Base-by-base conservation (phyloP, 2,113 vertebrate species). In the Diadophis punctatus region DNA sequence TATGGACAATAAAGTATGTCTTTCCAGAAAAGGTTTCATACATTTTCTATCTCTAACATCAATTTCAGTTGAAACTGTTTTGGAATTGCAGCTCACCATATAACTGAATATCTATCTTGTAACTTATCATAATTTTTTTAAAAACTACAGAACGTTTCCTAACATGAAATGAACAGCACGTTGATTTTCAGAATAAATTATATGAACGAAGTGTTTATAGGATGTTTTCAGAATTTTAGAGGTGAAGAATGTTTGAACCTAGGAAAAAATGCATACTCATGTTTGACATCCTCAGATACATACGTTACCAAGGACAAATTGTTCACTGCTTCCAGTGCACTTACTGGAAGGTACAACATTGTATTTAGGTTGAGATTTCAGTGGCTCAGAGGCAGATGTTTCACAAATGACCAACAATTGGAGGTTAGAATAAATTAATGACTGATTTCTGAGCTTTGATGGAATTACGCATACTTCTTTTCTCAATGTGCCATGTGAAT, bases 391-490 rank as follows among this genome's bases (percentile, higher is more conserved):
- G 98, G 98, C 97, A 99, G 98, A 99, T 98, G 98, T 98, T 99
- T 97, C 97, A 98, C 97, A 99, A 98, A 98, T 98, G 96, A 98
- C 98, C 97, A 98, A 99, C 98, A 99, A 98, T 97, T 94, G 97
- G 96, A 98, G 96, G 97, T 96, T 97, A 97, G 98, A 98, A 99
- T 99, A 99, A 98, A 99, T 99, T 98, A 99, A 99, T 99, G 98
- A 98, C 97, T 98, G 98, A 99, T 99, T 99, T 99, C 98, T 98
- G 97, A 98, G 98, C 99, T 99, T 99, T 99, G 99, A 99, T 99
- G 99, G 99, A 98, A 99, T 99, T 99, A 99, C 98, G 98, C 98
- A 98, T 98, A 98, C 98, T 98, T 98, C 98, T 98, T 98, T 99
- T 98, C 98, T 99, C 98, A 98, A 98, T 97, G 98, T 98, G 98